Evolutionary conservation across 2,888 invertebrate genomes (phyloP).

Genomic region (Tholera decimalis): DNA sequence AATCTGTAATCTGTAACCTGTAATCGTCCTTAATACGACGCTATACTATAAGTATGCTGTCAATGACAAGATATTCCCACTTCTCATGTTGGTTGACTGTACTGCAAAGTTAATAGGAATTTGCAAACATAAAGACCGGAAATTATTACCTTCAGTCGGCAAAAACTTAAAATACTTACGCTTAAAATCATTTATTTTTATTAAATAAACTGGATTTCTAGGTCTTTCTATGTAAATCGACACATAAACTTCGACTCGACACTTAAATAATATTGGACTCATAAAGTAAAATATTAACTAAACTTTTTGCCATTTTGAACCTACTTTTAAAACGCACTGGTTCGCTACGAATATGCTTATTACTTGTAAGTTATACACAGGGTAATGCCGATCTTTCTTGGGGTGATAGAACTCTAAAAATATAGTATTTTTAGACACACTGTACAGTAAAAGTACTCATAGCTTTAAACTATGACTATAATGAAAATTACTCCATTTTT

Average conservation of each 20-base stretch:
- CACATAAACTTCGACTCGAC: too few species aligned
- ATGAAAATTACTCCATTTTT: too few species aligned
- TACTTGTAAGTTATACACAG: background rate
- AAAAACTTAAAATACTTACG: constrained; percentile 10
- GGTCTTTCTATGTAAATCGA: constrained; percentile 16
- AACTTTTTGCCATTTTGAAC: background rate
- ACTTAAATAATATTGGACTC: constrained; percentile 9
- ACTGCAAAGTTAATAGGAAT: constrained; percentile 15
- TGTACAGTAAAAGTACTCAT: too few species aligned
- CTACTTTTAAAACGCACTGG: background rate
- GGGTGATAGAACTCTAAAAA: too few species aligned
- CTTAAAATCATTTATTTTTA: constrained; percentile 3
- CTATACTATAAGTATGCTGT: background rate
- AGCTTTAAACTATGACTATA: too few species aligned
- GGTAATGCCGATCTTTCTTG: too few species aligned
- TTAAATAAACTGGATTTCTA: constrained; percentile 3
- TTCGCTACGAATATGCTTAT: background rate
- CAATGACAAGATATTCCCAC: background rate
- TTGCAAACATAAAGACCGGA: constrained; percentile 17
- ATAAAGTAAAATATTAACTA: background rate
- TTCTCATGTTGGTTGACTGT: background rate
- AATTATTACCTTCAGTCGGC: constrained; percentile 12
- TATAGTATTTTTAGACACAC: too few species aligned
- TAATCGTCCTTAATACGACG: background rate
- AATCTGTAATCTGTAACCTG: too few species aligned